Base-by-base conservation (phyloP, 2,797 vertebrate genomes). In the Microctenopoma lineatum region DNA sequence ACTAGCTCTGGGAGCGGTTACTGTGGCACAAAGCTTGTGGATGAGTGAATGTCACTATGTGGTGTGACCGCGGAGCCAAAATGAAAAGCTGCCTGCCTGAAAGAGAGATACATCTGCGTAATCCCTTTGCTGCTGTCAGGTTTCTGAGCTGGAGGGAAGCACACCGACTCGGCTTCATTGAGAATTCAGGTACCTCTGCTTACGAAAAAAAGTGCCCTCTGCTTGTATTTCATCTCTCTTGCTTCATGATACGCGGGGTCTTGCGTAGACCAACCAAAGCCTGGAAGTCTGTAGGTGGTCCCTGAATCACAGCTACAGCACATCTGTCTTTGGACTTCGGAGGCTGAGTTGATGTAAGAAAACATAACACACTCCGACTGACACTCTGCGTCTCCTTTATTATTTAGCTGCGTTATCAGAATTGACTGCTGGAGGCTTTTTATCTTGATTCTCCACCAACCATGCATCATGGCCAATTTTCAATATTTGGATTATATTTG, bases 321-420 rank as follows among this genome's bases (percentile, higher is more conserved):
- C 6, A 34, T 34, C 32, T 34, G 32, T 61, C n/a, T 50, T 39
- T 61, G 16, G 55, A 29, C 12, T 34, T 52, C 2, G 21, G 41
- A 53, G 47, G 16, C 36, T 16, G 18, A 55, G 21, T 58, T 69
- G 68, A 54, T 57, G 48, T 41, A 59, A 73, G 48, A 53, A 56
- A 38, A 48, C 25, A 34, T 50, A 38, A 53, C 6, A 36, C 27
- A 45, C 45, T 42, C 46, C 26, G 26, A 51, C 21, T 59, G 45
- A 51, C 25, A 56, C n/a, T 18, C 18, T 7, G 14, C 0, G 12
- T 3, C 26, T 63, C 1, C 25, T 60, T 57, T 14, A 59, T 75
- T 70, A 60, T 67, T 72, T 16, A 21, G 16, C 39, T 42, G 52
- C 45, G 74, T 66, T 60, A 82, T 77, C 58, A 47, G n/a, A 38